A percentile compares a stretch with the other conserved stretches of the same genome.
phyloP scores from a whole-genome alignment of 2,113 vertebrate genomes.

The Malurus alboscapulatus region DNA sequence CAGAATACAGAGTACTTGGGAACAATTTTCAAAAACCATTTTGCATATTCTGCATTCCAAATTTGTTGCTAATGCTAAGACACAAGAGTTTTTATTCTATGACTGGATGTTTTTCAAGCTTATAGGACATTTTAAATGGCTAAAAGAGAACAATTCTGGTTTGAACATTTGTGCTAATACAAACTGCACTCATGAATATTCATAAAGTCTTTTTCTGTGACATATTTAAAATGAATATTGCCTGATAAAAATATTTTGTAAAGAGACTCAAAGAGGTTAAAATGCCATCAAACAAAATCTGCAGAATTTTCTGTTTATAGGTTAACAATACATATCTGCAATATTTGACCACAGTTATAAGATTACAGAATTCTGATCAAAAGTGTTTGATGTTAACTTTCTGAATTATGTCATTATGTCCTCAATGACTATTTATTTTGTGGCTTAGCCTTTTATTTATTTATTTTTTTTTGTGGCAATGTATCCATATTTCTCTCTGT shows the following conservation, averaged over 20 bases:
- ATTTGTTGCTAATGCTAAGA: not conserved
- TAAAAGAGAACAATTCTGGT: not conserved
- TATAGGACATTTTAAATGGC: not conserved
- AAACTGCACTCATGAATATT: not conserved
- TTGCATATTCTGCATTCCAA: conserved; percentile 10
- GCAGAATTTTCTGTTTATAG: not conserved
- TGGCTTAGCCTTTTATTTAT: not conserved
- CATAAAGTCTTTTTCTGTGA: not conserved
- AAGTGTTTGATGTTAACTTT: not conserved
- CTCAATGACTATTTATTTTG: not conserved
- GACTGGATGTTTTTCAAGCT: conserved; percentile 32
- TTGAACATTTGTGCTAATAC: not conserved
- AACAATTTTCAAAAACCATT: conserved; percentile 15
- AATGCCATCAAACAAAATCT: not conserved
- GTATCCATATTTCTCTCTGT: not conserved
- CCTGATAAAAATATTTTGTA: not conserved
- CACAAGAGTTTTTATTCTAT: conserved; percentile 1
- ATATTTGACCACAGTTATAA: not conserved
- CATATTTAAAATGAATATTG: not conserved
- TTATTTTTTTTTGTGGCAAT: not conserved
- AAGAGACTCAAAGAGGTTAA: not conserved
- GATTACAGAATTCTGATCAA: not conserved
- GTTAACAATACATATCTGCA: not conserved
- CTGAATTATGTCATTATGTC: not conserved
- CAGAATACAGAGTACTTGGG: not conserved